phyloP scores from a whole-genome alignment of 2,888 invertebrate genomes.

The Catocala sponsa region DNA sequence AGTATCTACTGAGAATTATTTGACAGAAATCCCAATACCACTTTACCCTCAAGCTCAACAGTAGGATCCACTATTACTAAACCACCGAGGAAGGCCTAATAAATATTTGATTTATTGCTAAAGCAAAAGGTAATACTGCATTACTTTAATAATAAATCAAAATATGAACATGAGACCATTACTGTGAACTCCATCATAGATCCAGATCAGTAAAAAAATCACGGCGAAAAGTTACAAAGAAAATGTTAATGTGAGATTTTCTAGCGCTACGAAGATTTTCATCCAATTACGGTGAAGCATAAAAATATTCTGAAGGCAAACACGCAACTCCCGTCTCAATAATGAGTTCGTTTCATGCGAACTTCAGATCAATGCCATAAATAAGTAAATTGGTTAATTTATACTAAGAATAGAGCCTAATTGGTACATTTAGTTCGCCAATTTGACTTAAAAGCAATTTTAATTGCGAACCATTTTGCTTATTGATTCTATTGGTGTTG shows the following conservation, averaged over 20 bases:
- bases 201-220: background rate
- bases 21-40: too few relatives aligned
- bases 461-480: slow-evolving; percentile 40
- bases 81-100: too few relatives aligned
- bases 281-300: background rate
- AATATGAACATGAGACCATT: too few relatives aligned
- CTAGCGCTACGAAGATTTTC: background rate
- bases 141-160: too few relatives aligned
- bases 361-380: slow-evolving; percentile 28
- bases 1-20: too few relatives aligned
- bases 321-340: slow-evolving; percentile 2
- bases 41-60: too few relatives aligned
- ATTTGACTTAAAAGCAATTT: slow-evolving; percentile 41
- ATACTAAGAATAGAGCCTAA: slow-evolving; percentile 33
- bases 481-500: slow-evolving; percentile 32
- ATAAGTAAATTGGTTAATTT: slow-evolving; percentile 43
- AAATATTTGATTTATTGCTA: too few relatives aligned
- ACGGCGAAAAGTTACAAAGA: background rate
- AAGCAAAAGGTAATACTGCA: too few relatives aligned
- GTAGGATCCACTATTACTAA: too few relatives aligned
- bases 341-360: slow-evolving; percentile 26
- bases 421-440: slow-evolving; percentile 38
- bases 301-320: background rate
- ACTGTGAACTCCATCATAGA: too few relatives aligned
- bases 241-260: too few relatives aligned